phyloP scores from a whole-genome alignment of 2,888 invertebrate species.

The Tetramorium bicarinatum region DNA sequence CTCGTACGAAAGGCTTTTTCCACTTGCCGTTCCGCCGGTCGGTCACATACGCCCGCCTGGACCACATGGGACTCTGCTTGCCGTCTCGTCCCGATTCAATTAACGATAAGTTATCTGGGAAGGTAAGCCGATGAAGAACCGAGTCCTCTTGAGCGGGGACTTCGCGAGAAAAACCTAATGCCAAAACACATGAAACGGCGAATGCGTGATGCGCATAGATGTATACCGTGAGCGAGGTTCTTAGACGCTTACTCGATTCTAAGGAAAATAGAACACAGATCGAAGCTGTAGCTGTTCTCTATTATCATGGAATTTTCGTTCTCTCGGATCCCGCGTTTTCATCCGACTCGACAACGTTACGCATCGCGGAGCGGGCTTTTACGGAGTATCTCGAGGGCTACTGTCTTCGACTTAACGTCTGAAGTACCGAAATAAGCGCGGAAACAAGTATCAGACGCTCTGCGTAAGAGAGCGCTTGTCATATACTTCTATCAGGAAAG shows the following conservation, averaged over 20 bases:
- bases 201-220: slow-evolving; percentile 8
- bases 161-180: neutral
- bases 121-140: slow-evolving; percentile 7
- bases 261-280: neutral
- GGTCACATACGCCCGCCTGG: slow-evolving; percentile 14
- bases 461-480: slow-evolving; percentile 23
- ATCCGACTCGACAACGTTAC: neutral
- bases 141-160: neutral
- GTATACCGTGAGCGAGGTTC: neutral
- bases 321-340: neutral
- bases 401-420: slow-evolving; percentile 11
- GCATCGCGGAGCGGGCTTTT: neutral
- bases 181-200: neutral
- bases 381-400: neutral
- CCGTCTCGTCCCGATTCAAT: slow-evolving; percentile 46
- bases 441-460: slow-evolving; percentile 14
- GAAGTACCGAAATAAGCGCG: neutral
- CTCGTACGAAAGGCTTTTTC: slow-evolving; percentile 40
- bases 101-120: slow-evolving; percentile 54
- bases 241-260: neutral
- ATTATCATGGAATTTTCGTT: slow-evolving; percentile 12
- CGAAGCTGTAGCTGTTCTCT: neutral
- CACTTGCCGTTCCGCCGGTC: slow-evolving; percentile 36
- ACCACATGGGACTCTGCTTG: slow-evolving; percentile 39
- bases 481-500: slow-evolving; percentile 36